Evolutionary conservation across 2,797 vertebrate genomes (phyloP), one percentile per base, ranked within the genome.

Genomic region (Labeo calbasu): DNA sequence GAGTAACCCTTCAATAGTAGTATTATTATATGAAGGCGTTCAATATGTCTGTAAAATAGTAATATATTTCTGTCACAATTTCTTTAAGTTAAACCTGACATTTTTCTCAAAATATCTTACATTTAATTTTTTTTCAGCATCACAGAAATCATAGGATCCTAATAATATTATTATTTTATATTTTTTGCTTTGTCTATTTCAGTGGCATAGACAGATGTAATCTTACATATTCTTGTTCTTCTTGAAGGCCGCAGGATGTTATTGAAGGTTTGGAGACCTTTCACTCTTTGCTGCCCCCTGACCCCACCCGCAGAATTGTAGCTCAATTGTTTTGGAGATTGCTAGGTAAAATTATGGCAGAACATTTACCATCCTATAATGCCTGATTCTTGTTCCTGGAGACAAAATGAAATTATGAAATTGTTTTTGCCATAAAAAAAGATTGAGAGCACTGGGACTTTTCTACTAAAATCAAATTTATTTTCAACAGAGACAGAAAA

Each of bases 231-330:
- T 1, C 61, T 8, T 59, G n/a, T 81, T 28, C 13, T 50, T 82
- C 23, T 77, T 40, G 8, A 73, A 89, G 88, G 36, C 77, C 28
- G 13, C n/a, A 32, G 32, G 28, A 14, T 40, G 40, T 32, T 59
- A 10, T 9, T 5, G 88, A 69, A 15, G 66, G 53, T 40, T 57
- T 82, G 21, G 73, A 85, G 15, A 80, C 84, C 2, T 91, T 91
- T 73, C 87, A 75, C 72, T 88, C 90, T 61, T 78, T 90, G 50
- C 89, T 91, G 82, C 88, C 89, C n/a, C 79, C 86, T 23, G 50
- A 73, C 66, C 76, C 79, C 46, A 71, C n/a, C 25, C 87, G 89
- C 57, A 87, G 53, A 84, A 76, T 59, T 77, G 84, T 90, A 3
- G 63, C 84, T 15, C 83, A 68, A 61, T 46, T 57, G 13, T 91